A percentile compares a stretch with the other conserved stretches of the same genome.
Evolutionary conservation across 1,140 invertebrate species (phyloP).

Genomic region (Panonychus citri): DNA sequence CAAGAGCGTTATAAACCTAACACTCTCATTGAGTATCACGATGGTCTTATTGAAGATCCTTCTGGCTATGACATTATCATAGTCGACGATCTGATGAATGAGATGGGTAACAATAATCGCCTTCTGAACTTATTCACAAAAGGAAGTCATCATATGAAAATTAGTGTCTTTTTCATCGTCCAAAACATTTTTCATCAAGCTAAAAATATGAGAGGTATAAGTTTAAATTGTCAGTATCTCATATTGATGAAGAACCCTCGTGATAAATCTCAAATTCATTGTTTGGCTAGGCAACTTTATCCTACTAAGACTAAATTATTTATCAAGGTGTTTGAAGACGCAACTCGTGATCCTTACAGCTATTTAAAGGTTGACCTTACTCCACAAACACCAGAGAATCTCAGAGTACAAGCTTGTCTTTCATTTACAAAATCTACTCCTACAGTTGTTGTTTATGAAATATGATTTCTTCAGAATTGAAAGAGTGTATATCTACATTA

Average conservation of each 20-base stretch:
- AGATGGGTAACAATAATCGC: slow-evolving; percentile 16
- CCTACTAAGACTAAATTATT: slow-evolving; percentile 12
- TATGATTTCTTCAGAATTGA: background rate
- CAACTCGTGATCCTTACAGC: background rate
- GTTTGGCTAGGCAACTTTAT: slow-evolving; percentile 19
- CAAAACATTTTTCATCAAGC: slow-evolving; percentile 7
- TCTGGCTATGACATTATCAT: slow-evolving; percentile 15
- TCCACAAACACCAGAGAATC: background rate
- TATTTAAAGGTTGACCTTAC: slow-evolving; percentile 1
- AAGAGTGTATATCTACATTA: background rate
- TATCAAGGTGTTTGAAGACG: slow-evolving; percentile 19
- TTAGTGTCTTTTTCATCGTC: slow-evolving; percentile 11
- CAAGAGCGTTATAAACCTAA: background rate
- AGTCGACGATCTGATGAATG: slow-evolving; percentile 23
- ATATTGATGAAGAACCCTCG: slow-evolving; percentile 24
- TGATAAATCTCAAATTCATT: slow-evolving; percentile 21
- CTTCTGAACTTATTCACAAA: slow-evolving; percentile 24
- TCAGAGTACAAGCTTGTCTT: background rate
- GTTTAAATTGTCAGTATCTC: slow-evolving; percentile 2
- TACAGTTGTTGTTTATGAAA: background rate
- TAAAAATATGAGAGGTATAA: slow-evolving; percentile 3
- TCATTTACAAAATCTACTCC: background rate
- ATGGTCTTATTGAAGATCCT: no score
- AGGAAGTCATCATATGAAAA: slow-evolving; percentile 21
- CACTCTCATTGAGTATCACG: no score